Conservation (phyloP, 2,797 vertebrate species). For the Anableps anableps region DNA sequence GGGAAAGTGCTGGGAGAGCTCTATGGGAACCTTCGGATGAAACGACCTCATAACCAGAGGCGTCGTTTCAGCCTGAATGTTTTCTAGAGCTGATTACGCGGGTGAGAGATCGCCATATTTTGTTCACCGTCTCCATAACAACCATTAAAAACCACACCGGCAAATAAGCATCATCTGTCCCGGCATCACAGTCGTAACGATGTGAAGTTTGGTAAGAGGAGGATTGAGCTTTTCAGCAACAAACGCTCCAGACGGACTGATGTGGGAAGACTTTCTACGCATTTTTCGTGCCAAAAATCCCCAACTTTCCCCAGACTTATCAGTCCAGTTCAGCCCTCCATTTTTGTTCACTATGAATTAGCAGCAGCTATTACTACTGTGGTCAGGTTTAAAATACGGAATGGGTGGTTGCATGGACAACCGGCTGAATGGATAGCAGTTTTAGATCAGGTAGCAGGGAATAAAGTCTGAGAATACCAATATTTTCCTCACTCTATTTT, state of each 20-base stretch:
- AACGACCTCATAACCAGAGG: conserved; percentile 57
- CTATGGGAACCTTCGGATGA: conserved; percentile 47
- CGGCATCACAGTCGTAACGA: background rate
- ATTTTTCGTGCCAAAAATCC: background rate
- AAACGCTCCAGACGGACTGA: no score
- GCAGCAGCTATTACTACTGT: background rate
- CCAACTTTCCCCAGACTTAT: background rate
- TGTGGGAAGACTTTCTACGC: background rate
- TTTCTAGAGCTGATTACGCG: conserved; percentile 36
- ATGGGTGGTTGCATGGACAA: background rate
- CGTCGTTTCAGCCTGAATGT: conserved; percentile 64
- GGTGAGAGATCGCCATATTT: background rate
- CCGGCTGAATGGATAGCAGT: background rate
- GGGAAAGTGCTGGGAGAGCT: conserved; percentile 80
- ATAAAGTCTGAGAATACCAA: background rate
- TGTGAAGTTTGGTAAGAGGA: background rate
- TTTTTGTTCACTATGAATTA: background rate
- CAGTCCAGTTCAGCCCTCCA: background rate
- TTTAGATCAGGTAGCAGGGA: background rate
- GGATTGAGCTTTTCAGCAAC: background rate
- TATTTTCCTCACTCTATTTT: no score
- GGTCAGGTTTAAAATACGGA: background rate
- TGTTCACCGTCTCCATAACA: background rate
- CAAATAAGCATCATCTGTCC: background rate
- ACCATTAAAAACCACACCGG: background rate